A percentile compares a stretch with the other conserved stretches of the same genome.
These are phyloP conservation scores for Loxodonta africana DNA, from an alignment of 2,113 vertebrate genomes.

Conservation along the genomic window DNA sequence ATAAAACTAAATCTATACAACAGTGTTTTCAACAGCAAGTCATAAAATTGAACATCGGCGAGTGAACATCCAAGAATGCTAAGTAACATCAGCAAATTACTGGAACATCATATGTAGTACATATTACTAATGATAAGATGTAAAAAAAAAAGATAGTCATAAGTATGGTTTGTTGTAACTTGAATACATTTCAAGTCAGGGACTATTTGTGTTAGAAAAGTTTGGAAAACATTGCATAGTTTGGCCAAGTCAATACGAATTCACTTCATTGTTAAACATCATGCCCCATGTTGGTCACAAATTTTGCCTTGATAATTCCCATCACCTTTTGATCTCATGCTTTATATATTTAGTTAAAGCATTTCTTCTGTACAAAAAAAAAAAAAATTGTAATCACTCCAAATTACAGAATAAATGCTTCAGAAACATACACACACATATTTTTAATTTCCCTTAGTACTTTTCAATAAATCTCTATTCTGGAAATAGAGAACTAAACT, in stretches of 20 bases:
- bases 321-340: background rate
- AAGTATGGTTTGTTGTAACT: too few relatives aligned
- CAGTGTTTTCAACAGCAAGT: too few relatives aligned
- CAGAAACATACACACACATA: background rate
- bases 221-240: background rate
- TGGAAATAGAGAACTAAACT: conserved; percentile 15
- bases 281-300: background rate
- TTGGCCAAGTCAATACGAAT: background rate
- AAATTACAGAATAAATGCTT: background rate
- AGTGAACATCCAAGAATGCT: too few relatives aligned
- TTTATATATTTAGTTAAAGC: background rate
- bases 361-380: background rate
- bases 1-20: too few relatives aligned
- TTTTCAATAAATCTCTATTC: conserved; percentile 31
- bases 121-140: too few relatives aligned
- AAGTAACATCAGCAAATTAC: too few relatives aligned
- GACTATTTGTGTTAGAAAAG: background rate
- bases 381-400: background rate
- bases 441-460: background rate
- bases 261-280: background rate
- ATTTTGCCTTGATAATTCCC: background rate
- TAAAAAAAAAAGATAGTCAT: too few relatives aligned
- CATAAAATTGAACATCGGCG: too few relatives aligned
- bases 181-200: too few relatives aligned
- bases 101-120: too few relatives aligned